phyloP scores from a whole-genome alignment of 2,888 invertebrate genomes.

The Cosmorhoe ocellata region DNA sequence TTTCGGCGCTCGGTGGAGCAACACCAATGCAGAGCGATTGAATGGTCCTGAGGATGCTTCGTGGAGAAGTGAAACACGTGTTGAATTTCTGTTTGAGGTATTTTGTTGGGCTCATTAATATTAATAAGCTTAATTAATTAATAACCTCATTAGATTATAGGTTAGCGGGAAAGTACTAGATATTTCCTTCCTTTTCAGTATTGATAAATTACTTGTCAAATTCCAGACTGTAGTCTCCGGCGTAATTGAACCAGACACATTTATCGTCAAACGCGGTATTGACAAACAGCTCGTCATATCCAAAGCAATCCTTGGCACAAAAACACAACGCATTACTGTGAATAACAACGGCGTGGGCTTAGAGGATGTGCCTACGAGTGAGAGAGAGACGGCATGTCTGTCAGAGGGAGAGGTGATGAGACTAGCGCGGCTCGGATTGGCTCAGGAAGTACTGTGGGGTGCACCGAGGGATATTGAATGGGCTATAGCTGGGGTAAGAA shows the following conservation, averaged over 20 bases:
- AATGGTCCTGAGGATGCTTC: too few relatives aligned
- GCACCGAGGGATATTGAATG: slow-evolving; percentile 91
- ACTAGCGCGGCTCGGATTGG: slow-evolving; percentile 75
- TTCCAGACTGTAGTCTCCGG: slow-evolving; percentile 22
- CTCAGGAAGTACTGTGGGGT: slow-evolving; percentile 86
- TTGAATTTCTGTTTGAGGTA: too few relatives aligned
- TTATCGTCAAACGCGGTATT: slow-evolving; percentile 79
- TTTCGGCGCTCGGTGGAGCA: too few relatives aligned
- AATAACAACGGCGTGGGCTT: slow-evolving; percentile 64
- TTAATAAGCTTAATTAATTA: too few relatives aligned
- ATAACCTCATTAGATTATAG: too few relatives aligned
- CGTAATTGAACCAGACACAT: slow-evolving; percentile 33
- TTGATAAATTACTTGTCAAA: too few relatives aligned
- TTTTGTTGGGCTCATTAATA: too few relatives aligned
- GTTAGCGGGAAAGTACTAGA: too few relatives aligned
- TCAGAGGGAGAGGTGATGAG: slow-evolving; percentile 76
- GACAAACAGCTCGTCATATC: slow-evolving; percentile 65
- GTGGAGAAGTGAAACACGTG: too few relatives aligned
- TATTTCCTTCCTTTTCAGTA: too few relatives aligned
- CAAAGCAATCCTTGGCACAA: slow-evolving; percentile 75
- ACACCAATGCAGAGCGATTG: too few relatives aligned
- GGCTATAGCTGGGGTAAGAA: slow-evolving; percentile 84
- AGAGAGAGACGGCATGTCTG: slow-evolving; percentile 77
- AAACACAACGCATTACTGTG: slow-evolving; percentile 75
- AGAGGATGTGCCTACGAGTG: slow-evolving; percentile 62